Conservation (phyloP, 2,797 vertebrate species). For the Sebastes ruberrimus region DNA sequence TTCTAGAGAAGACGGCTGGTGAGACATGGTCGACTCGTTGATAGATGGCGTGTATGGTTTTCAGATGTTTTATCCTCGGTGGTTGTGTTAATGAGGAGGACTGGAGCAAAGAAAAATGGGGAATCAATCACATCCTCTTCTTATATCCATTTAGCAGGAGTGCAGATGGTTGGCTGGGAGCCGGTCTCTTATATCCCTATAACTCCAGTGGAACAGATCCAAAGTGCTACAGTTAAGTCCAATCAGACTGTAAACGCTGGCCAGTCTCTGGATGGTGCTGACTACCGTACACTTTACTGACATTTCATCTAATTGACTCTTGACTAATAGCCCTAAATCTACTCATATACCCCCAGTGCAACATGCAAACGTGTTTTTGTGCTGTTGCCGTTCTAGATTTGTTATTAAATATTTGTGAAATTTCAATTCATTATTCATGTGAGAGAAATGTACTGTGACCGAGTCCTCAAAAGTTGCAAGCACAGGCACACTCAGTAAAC, state of each 20-base stretch:
- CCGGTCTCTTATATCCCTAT: slow-evolving; percentile 5
- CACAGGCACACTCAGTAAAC: slow-evolving; percentile 7
- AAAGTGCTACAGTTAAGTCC: slow-evolving; percentile 5
- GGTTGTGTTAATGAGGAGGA: slow-evolving; percentile 50
- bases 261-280: not conserved
- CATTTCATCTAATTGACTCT: not conserved
- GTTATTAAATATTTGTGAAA: slow-evolving; percentile 5
- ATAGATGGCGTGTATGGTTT: slow-evolving; percentile 49
- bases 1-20: slow-evolving; percentile 16
- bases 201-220: slow-evolving; percentile 16
- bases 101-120: slow-evolving; percentile 44
- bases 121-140: slow-evolving; percentile 50
- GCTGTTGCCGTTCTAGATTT: not conserved
- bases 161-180: slow-evolving; percentile 23
- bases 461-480: not conserved
- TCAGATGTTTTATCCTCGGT: slow-evolving; percentile 29
- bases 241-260: slow-evolving; percentile 4
- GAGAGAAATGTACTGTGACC: slow-evolving; percentile 2
- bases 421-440: slow-evolving; percentile 16
- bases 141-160: slow-evolving; percentile 46
- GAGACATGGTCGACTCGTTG: slow-evolving; percentile 37
- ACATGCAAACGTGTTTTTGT: not conserved
- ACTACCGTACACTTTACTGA: not conserved
- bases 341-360: not conserved
- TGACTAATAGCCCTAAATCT: not conserved